Base-by-base conservation (phyloP, 1,140 invertebrate genomes). In the Leptinotarsa undecemlineata region DNA sequence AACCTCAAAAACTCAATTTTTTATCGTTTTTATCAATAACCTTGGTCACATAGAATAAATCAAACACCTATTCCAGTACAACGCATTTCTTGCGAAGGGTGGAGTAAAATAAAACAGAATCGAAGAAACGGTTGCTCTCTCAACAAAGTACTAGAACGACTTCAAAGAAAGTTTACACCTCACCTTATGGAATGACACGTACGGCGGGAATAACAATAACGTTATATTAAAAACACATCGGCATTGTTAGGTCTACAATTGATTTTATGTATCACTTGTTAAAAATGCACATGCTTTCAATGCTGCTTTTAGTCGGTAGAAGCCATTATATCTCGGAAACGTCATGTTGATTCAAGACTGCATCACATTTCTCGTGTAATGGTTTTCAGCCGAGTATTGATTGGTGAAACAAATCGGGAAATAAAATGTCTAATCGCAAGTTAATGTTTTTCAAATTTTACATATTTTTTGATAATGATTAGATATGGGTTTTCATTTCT, bases 111-210 rank as follows among this genome's bases (percentile, higher is more conserved):
- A 13, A 64, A 33, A 64, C 20, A 17, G 14, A 64, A 64, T 64
- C 63, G 63, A 64, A 64, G 26, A 15, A 57, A 57, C 51, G n/a
- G 6, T 57, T 19, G 51, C 51, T 42, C 33, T 42, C 33, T n/a
- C 51, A 64, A 33, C 63, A 64, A 20, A 57, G 68, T 48, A 70
- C 20, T 57, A 23, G 33, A 21, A 48, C 20, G 68, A 70, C 20
- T 70, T 70, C 68, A 70, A 70, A 70, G 68, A 70, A 70, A 70
- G 68, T 70, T 70, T 48, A 70, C 68, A 70, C 68, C 68, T 13
- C 26, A 19, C 47, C 51, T 19, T 70, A 57, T 21, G 47, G 68
- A 70, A 70, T 70, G 68, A 70, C 68, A 70, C 68, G 68, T 70
- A 70, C 68, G 13, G 68, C 68, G 4, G 19, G 68, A 70, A 33